phyloP scores from a whole-genome alignment of 2,888 invertebrate species.

The Melinaea marsaeus region DNA sequence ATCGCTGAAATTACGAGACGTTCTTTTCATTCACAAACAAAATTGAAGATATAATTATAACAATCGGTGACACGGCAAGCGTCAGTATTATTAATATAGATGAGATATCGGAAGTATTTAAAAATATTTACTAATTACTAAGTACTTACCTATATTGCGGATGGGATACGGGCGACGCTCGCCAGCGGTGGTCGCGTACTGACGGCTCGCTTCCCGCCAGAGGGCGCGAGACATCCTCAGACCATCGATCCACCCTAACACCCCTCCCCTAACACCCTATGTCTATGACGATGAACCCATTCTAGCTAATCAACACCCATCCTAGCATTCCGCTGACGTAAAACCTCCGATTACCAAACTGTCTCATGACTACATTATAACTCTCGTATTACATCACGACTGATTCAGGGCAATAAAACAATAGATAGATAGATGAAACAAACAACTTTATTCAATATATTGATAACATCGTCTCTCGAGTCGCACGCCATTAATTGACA shows the following conservation, averaged over 20 bases:
- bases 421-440: conserved; percentile 42
- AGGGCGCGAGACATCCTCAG: conserved; percentile 43
- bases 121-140: too few relatives aligned
- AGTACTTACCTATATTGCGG: conserved; percentile 3
- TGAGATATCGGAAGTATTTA: too few relatives aligned
- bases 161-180: conserved; percentile 47
- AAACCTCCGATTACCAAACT: conserved; percentile 44
- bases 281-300: conserved; percentile 39
- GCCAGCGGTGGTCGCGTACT: conserved; percentile 52
- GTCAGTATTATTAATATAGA: too few relatives aligned
- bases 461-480: conserved; percentile 54
- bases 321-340: conserved; percentile 46
- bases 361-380: conserved; percentile 20
- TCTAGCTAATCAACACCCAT: conserved; percentile 21
- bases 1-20: too few relatives aligned
- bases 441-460: conserved; percentile 59
- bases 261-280: conserved; percentile 22
- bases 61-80: too few relatives aligned
- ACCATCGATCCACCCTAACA: conserved; percentile 66
- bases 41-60: too few relatives aligned
- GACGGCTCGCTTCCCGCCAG: conserved; percentile 43
- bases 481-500: conserved; percentile 34
- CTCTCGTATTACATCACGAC: conserved; percentile 6
- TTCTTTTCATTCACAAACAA: too few relatives aligned
- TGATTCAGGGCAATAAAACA: conserved; percentile 27